These are phyloP conservation scores for Automeris io DNA, from an alignment of 2,888 invertebrate genomes.

Conservation along the genomic window DNA sequence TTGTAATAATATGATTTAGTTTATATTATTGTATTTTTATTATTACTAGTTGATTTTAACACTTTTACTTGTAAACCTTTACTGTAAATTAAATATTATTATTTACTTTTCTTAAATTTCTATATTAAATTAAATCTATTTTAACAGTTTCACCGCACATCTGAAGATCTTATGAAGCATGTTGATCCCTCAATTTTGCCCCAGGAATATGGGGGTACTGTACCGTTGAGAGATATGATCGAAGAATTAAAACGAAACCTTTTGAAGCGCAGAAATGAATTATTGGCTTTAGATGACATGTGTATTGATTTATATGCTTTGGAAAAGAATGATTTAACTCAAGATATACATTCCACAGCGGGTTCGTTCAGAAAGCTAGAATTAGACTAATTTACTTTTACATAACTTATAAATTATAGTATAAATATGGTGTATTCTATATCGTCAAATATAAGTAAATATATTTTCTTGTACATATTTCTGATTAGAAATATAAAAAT, in stretches of 20 bases:
- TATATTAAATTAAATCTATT: conserved; percentile 12
- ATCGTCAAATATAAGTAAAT: no score
- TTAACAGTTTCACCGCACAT: conserved; percentile 83
- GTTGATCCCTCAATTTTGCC: conserved; percentile 87
- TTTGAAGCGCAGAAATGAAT: conserved; percentile 78
- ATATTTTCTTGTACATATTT: no score
- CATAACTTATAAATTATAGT: no score
- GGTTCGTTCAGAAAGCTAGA: conserved; percentile 91
- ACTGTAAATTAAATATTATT: no score
- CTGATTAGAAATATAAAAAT: no score
- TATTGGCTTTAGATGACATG: conserved; percentile 86
- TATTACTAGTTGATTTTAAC: no score
- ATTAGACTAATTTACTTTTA: no score
- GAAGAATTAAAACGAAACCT: conserved; percentile 82
- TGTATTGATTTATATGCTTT: conserved; percentile 81
- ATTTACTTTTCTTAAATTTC: conserved; percentile 3
- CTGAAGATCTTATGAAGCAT: conserved; percentile 83
- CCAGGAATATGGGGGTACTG: conserved; percentile 91
- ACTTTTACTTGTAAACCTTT: no score
- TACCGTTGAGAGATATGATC: conserved; percentile 88
- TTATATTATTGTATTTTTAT: no score
- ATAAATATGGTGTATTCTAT: no score
- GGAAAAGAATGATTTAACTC: conserved; percentile 78
- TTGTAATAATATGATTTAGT: no score
- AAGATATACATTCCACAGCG: conserved; percentile 85